phyloP scores from a whole-genome alignment of 2,797 vertebrate species.

The Silurus lanzhouensis region DNA sequence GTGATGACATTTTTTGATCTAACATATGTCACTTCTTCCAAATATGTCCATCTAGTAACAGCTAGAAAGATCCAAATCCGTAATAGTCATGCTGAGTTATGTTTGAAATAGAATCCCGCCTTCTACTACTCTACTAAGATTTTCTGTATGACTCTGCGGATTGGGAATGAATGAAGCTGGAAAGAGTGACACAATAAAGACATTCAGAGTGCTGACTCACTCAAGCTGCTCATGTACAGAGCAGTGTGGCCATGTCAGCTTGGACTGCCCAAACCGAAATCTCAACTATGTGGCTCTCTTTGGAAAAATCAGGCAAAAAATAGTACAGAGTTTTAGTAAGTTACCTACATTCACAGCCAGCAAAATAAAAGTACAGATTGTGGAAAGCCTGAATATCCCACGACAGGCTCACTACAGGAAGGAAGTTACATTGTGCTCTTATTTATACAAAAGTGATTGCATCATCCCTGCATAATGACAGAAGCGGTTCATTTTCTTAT shows the following conservation, averaged over 20 bases:
- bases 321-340: not conserved
- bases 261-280: conserved; percentile 4
- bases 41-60: not conserved
- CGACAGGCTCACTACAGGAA: not conserved
- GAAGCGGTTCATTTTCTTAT: not conserved
- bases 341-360: not conserved
- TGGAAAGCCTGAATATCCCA: not conserved
- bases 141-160: not conserved
- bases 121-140: not conserved
- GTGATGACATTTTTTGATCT: not conserved
- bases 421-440: not conserved
- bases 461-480: not conserved
- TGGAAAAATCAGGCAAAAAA: not conserved
- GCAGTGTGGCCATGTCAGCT: not conserved
- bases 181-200: conserved; percentile 25
- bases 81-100: not conserved
- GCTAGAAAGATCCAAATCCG: not conserved
- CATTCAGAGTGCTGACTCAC: conserved; percentile 37
- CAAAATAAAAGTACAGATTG: not conserved
- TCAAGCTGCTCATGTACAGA: conserved; percentile 6
- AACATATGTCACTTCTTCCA: not conserved
- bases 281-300: not conserved
- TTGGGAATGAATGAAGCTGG: not conserved
- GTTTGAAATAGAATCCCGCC: not conserved
- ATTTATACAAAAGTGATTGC: not conserved